Base-by-base conservation (phyloP, 2,113 vertebrate species). In the Sigmodon hispidus region DNA sequence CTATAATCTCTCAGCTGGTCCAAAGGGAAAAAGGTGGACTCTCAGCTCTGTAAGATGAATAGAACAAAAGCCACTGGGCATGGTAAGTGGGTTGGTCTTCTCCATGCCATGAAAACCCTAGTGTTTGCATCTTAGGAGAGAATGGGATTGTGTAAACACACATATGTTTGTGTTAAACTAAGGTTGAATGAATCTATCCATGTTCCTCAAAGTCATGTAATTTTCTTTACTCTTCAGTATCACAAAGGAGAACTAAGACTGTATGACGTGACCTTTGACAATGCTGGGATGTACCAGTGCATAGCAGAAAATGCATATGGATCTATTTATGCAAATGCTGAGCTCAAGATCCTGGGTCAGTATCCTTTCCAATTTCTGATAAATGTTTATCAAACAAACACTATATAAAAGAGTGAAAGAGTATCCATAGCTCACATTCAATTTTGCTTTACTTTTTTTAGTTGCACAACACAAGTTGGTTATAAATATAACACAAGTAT, bases 241-340 rank as follows among this genome's bases (percentile, higher is more conserved):
- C 97, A 98, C 81, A 98, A 98, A 96, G 99, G 99, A 50, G 99
- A 99, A 91, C 93, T 99, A 94, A 98, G 96, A 88, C 99, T 99
- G 34, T 98, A 98, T 77, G 97, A 98, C 0, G 97, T 99, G 98
- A 99, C 97, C 16, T 98, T 99, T 87, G 98, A 99, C 0, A 98
- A 99, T 93, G 99, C 99, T 0, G 99, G 99, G 93, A 99, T 99
- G 99, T 99, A 99, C 97, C 99, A 99, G 91, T 99, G 99, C 97
- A 98, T 99, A 63, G 99, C 99, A n/a, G 99, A 99, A 97, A 99
- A 99, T 93, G 94, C 21, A 0, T 98, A 99, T 0, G 99, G 99
- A 85, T 96, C 98, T 91, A 99, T 99, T 96, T 99, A 99, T 77
- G 99, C 99, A 96, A 99, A 99, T 59, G 99, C 99, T 21, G 99